Percentiles rank a stretch among this genome's conserved stretches.
These are phyloP conservation scores for Pseudomyrmex pallidus DNA, from an alignment of 1,140 invertebrate species.

Conservation along the genomic window DNA sequence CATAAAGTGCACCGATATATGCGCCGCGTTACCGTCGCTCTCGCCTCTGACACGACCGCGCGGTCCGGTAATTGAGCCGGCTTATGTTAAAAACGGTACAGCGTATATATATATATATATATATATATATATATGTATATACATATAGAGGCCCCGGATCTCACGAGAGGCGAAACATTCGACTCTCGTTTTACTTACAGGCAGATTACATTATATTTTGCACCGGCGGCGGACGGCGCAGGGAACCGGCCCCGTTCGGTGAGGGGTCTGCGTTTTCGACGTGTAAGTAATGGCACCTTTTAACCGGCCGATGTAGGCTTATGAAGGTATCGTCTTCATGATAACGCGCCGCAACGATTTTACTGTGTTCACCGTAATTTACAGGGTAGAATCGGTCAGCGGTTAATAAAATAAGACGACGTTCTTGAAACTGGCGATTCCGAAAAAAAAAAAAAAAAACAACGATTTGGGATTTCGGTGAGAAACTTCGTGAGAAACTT, in stretches of 20 bases:
- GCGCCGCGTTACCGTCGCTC: slow-evolving; percentile 35
- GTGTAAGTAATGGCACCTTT: slow-evolving; percentile 52
- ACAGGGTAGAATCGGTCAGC: slow-evolving; percentile 11
- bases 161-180: slow-evolving; percentile 53
- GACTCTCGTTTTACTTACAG: slow-evolving; percentile 40
- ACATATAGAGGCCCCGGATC: not conserved
- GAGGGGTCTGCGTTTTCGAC: slow-evolving; percentile 5
- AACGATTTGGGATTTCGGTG: not conserved
- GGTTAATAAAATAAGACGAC: slow-evolving; percentile 28
- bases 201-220: slow-evolving; percentile 59
- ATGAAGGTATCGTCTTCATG: slow-evolving; percentile 10
- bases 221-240: slow-evolving; percentile 9
- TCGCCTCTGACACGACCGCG: slow-evolving; percentile 49
- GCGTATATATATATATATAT: not conserved
- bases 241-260: not conserved
- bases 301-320: slow-evolving; percentile 33
- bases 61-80: slow-evolving; percentile 32
- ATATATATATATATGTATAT: no score
- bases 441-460: not conserved
- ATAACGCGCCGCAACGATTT: slow-evolving; percentile 38
- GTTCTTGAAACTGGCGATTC: not conserved
- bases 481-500: no score
- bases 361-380: slow-evolving; percentile 21
- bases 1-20: slow-evolving; percentile 57
- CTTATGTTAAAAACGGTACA: slow-evolving; percentile 43